phyloP scores from a whole-genome alignment of 23 tunicate genomes.

The Aplidium turbinatum region DNA sequence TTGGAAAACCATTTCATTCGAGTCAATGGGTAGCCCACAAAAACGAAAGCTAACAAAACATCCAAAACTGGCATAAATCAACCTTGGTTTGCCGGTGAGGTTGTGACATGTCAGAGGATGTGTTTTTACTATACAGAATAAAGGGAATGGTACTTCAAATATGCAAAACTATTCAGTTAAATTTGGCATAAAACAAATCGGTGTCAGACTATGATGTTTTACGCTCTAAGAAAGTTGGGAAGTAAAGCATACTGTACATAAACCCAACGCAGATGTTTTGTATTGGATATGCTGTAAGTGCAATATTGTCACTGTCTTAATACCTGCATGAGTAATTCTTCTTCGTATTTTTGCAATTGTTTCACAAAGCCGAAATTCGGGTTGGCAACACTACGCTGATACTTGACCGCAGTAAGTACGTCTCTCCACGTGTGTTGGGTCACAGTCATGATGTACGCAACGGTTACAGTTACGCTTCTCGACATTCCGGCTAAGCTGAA shows the following conservation, averaged over 20 bases:
- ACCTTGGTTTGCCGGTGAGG: too few relatives aligned
- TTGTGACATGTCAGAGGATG: too few relatives aligned
- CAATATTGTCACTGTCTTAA: not conserved
- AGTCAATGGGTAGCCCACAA: too few relatives aligned
- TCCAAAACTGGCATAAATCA: too few relatives aligned
- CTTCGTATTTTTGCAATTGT: conserved; percentile 68
- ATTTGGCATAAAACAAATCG: not conserved
- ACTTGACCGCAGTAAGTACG: conserved; percentile 64
- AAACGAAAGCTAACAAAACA: too few relatives aligned
- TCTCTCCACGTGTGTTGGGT: conserved; percentile 65
- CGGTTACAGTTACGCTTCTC: conserved; percentile 82
- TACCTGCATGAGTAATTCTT: conserved; percentile 42
- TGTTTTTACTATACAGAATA: too few relatives aligned
- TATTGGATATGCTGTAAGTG: too few relatives aligned
- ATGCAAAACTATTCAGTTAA: too few relatives aligned
- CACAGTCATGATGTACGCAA: conserved; percentile 74
- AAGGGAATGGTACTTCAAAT: too few relatives aligned
- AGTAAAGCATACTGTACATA: too few relatives aligned
- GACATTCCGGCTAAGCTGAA: conserved; percentile 87
- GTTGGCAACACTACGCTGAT: conserved; percentile 56
- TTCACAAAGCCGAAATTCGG: conserved; percentile 79
- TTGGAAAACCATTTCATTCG: too few relatives aligned
- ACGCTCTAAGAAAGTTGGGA: not conserved
- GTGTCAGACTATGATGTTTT: not conserved
- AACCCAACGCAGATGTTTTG: too few relatives aligned